Base-by-base conservation (phyloP, 2,888 invertebrate species). In the Cantharis lateralis region DNA sequence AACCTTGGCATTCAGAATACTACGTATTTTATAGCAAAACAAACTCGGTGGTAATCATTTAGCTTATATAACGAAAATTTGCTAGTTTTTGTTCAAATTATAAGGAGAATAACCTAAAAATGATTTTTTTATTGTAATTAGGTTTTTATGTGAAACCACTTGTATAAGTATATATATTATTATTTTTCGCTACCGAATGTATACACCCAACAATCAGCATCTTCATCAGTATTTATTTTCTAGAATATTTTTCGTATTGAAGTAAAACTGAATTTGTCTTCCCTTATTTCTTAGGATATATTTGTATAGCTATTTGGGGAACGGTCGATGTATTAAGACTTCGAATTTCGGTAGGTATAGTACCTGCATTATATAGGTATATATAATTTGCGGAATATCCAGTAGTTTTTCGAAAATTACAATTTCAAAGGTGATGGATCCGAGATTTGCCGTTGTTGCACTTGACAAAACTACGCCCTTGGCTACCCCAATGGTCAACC, bases 1-100 rank as follows among this genome's bases (percentile, higher is more conserved):
- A 71, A 71, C 71, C 71, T 71, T 71, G 71, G 63, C 71, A 71
- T 71, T 71, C 62, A 66, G n/a, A 66, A 66, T 62, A 16, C 63
- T 63, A 63, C 71, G 63, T 15, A 71, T 71, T 63, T 71, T 62
- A 18, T 16, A 71, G 20, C 62, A 62, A 71, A 71, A 71, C 26
- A 66, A 66, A 66, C 64, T 20, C 64, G 20, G 64, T 66, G 20
- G 64, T 66, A 20, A 66, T 66, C 24, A 66, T 24, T 66, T 24
- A 66, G n/a, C 24, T 66, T 66, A 66, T 24, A 66, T 66, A 66
- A 66, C 64, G 18, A 48, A n/a, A 48, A 48, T 9, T 48, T 48
- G 7, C n/a, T 2, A 48, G 48, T n/a, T 48, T 32, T 48, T 48
- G n/a, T n/a, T 5, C 48, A 48, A 48, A 48, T 48, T 48, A 48